Evolutionary conservation across 2,888 invertebrate genomes (phyloP), one percentile per base, ranked within the genome.

Genomic region (Isotomurus palustris): DNA sequence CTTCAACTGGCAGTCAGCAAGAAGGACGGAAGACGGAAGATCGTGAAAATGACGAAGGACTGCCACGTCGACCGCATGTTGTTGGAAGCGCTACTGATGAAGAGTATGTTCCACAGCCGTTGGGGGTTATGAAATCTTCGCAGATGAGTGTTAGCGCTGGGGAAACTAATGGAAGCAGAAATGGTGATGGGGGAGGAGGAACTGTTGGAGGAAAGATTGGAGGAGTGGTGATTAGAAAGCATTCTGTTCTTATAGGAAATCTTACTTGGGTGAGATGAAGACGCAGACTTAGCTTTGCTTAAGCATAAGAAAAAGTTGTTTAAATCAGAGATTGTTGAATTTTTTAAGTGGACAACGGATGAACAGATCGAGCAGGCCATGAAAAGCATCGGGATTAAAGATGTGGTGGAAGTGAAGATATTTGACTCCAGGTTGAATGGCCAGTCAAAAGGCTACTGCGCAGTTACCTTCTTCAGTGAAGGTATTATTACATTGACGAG

Each of bases 361-460:
- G 91, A 91, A 79, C 94, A 96, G 74, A 86, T 97, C 68, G 86
- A 88, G 47, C 91, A 92, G 78, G 86, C 88, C 17, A 82, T 96
- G 61, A 83, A 84, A 51, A 86, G 86, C 69, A 81, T 91, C 71
- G 95, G 96, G 49, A 88, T 96, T 8, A 83, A 82, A 54, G 97
- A 99, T 78, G 86, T 99, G 73, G 83, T 93, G 73, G 99, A 99
- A 75, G 93, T 99, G 41, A 97, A 96, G 78, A 99, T 99, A 79
- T 95, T 95, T 79, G 97, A 99, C 78, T 99, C 99, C 79, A 84
- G 97, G 72, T 88, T 93, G 32, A 96, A 96, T 80, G 96, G 96
- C 25, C 96, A 96, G 77, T 94, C 94, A 0, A 96, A 96, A 80
- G 93, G 97, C 32, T 99, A 95, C 79, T 96, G 96, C 75, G 88